phyloP scores from a whole-genome alignment of 2,113 vertebrate species.

The Sula dactylatra region DNA sequence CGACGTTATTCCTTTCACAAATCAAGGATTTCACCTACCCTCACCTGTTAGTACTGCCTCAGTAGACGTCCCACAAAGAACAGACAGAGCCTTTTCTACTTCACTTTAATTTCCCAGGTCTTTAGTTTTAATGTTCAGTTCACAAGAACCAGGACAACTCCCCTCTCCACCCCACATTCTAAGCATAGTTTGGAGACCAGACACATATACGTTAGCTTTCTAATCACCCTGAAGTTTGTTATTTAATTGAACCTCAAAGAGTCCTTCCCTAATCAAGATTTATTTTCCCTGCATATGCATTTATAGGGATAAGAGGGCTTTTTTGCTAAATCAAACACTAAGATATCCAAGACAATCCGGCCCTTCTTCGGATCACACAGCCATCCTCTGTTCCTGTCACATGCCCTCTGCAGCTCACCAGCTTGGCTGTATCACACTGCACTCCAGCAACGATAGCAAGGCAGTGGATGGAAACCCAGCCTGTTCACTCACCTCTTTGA shows the following conservation, averaged over 20 bases:
- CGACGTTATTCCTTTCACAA: accelerated
- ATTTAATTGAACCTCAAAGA: neutral
- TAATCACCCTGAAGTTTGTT: neutral
- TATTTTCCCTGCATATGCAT: neutral
- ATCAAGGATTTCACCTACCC: neutral
- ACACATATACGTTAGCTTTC: neutral
- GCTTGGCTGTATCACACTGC: accelerated
- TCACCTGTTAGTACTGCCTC: neutral
- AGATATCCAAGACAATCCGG: neutral
- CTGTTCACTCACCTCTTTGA: constrained; percentile 84
- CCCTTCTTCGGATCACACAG: neutral
- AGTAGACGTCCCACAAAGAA: neutral
- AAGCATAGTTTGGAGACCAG: neutral
- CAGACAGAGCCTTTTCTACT: neutral
- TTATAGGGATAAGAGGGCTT: neutral
- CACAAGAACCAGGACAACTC: neutral
- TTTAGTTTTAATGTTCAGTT: neutral
- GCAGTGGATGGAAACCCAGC: neutral
- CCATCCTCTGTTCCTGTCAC: neutral
- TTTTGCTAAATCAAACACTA: neutral
- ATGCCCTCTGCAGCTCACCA: neutral
- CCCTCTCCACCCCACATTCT: neutral
- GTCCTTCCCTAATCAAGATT: neutral
- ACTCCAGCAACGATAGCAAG: accelerated
- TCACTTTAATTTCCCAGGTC: neutral